Conservation (phyloP, 1,140 invertebrate species). For the Cydia splendana region DNA sequence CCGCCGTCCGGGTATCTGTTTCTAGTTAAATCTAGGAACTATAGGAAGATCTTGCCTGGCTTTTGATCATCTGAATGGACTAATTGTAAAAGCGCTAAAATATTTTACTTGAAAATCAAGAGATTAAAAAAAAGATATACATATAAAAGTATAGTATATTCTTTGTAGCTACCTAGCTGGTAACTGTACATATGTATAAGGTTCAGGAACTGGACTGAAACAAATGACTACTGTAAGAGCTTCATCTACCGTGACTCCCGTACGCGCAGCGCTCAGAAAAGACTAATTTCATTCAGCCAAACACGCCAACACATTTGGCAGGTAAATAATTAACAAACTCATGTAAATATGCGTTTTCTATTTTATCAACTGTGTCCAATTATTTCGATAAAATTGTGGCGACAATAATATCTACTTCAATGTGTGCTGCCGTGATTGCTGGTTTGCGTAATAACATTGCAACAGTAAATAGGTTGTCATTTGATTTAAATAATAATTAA, state of each 20-base stretch:
- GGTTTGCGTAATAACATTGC: conserved; percentile 14
- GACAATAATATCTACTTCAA: not conserved
- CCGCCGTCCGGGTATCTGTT: too few relatives aligned
- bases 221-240: not conserved
- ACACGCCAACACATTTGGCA: conserved; percentile 31
- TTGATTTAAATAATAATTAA: conserved; percentile 9
- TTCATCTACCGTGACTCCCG: not conserved
- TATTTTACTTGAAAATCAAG: too few relatives aligned
- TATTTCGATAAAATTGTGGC: conserved; percentile 30
- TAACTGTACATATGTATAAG: not conserved
- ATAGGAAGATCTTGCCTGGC: too few relatives aligned
- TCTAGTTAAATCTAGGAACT: too few relatives aligned
- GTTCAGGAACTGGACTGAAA: not conserved
- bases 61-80: too few relatives aligned
- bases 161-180: not conserved
- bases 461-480: conserved; percentile 34
- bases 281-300: conserved; percentile 33
- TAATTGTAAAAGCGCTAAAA: too few relatives aligned
- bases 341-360: conserved; percentile 32
- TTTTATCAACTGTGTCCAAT: conserved; percentile 31
- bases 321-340: conserved; percentile 32
- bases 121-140: too few relatives aligned
- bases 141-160: too few relatives aligned
- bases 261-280: conserved; percentile 21
- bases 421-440: conserved; percentile 18